Evolutionary conservation across 2,797 vertebrate genomes (phyloP), one percentile per base, ranked within the genome.

Genomic region (Alectoris magna): DNA sequence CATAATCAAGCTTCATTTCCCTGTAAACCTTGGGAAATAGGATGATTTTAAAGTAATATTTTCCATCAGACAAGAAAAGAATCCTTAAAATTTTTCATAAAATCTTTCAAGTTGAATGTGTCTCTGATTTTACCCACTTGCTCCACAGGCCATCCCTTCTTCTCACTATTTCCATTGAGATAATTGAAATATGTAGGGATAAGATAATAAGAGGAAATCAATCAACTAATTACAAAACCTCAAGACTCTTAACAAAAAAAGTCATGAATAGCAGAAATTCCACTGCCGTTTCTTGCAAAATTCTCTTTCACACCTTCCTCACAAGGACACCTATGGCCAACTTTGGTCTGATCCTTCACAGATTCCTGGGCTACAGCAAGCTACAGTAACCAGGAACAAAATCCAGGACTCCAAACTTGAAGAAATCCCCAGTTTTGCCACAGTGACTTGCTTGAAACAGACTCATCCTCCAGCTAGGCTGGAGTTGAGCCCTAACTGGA

Each of bases 61-160:
- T 93, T 27, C 31, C 75, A 27, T 5, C 15, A 56, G 66, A 67
- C 53, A 39, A 84, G 63, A 74, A 60, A 14, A 6, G 46, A 90
- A 80, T 56, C 56, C 51, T 56, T 44, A 64, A 31, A 19, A 44
- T 84, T 92, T 88, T 77, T 73, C n/a, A 51, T 21, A 60, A 75
- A 22, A 29, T 81, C 13, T 79, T 59, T 76, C 60, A 91, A 41
- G 26, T 84, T 59, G 76, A 81, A 77, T 15, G 13, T 56, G n/a
- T 78, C 93, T 91, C 43, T 92, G 67, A 86, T 86, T 91, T 92
- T 91, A 53, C 51, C 43, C 39, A 53, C 26, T 94, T 89, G 79
- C 31, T 41, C 53, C 53, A 72, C 26, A 63, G 62, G 46, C 46
- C 21, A 48, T 72, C 3, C 1, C 4, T 90, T 39, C 63, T 17